Conservation (phyloP, 2,888 invertebrate species). For the Ephialtes manifestator region DNA sequence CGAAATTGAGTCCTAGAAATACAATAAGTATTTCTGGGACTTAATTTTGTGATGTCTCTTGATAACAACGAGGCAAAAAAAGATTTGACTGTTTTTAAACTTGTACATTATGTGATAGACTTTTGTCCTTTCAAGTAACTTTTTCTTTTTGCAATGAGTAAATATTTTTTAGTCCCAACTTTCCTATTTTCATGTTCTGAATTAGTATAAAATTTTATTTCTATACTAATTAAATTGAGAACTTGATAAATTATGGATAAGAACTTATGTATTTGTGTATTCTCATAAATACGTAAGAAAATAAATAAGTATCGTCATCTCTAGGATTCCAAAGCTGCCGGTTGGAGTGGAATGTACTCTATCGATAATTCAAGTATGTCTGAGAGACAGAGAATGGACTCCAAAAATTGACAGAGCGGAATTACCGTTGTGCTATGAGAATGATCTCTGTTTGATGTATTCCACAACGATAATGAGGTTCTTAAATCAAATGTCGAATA, state of each 20-base stretch:
- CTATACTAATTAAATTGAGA: too few relatives aligned
- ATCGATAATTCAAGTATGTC: constrained; percentile 81
- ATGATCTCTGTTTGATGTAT: constrained; percentile 88
- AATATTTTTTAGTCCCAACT: too few relatives aligned
- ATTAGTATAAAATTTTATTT: too few relatives aligned
- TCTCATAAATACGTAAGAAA: background rate
- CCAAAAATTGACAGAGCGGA: constrained; percentile 78
- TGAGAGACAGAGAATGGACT: constrained; percentile 82
- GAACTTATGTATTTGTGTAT: too few relatives aligned
- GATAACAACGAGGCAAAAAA: background rate
- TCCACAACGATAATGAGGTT: constrained; percentile 90
- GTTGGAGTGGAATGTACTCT: constrained; percentile 83
- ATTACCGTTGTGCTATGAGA: constrained; percentile 82
- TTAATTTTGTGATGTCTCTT: too few relatives aligned
- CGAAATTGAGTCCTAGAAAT: constrained; percentile 81
- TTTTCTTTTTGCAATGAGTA: too few relatives aligned
- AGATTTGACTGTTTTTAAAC: too few relatives aligned
- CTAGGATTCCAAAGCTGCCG: constrained; percentile 81
- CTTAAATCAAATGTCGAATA: constrained; percentile 89
- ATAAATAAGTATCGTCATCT: background rate
- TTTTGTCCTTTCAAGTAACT: too few relatives aligned
- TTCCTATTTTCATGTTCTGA: too few relatives aligned
- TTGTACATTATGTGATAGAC: too few relatives aligned
- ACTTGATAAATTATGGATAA: background rate
- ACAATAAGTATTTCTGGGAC: constrained; percentile 71